These are phyloP conservation scores for Papilio xuthus DNA, from an alignment of 1,140 invertebrate genomes.

Conservation along the genomic window DNA sequence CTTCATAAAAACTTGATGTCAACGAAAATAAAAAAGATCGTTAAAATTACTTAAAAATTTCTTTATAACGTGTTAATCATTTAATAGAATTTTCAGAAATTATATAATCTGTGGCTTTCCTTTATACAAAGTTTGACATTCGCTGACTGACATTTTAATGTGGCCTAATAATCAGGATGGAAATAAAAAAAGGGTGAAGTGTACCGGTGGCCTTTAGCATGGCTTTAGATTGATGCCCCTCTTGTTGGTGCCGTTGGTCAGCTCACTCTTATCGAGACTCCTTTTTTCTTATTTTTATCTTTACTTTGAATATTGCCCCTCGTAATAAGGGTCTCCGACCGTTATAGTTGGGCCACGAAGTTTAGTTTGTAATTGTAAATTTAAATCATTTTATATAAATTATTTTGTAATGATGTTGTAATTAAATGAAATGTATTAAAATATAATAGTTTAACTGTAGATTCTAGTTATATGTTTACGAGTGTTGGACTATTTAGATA, in stretches of 20 bases:
- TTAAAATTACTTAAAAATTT: conserved; percentile 3
- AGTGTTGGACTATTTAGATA: too few species aligned
- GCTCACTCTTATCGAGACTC: conserved; percentile 53
- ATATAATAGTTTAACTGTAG: too few species aligned
- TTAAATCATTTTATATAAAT: too few species aligned
- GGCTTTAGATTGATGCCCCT: conserved; percentile 70
- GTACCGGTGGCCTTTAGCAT: conserved; percentile 75
- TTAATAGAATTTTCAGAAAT: not conserved
- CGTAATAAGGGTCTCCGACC: conserved; percentile 67
- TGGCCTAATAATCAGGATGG: conserved; percentile 77
- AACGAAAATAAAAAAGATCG: not conserved
- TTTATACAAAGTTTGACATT: conserved; percentile 51
- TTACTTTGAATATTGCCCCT: conserved; percentile 70
- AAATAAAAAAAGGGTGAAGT: conserved; percentile 65
- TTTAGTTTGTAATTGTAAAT: not conserved
- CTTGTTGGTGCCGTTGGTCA: conserved; percentile 50
- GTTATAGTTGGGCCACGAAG: conserved; percentile 48
- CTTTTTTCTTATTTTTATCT: conserved; percentile 68
- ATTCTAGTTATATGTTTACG: too few species aligned
- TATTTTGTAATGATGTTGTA: too few species aligned
- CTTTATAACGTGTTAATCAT: not conserved
- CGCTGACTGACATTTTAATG: conserved; percentile 75
- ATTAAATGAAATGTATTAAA: too few species aligned
- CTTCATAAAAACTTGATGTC: too few species aligned
- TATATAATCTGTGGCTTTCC: not conserved